Conservation (phyloP, 1,140 invertebrate genomes). For the Cheumatopsyche charites region DNA sequence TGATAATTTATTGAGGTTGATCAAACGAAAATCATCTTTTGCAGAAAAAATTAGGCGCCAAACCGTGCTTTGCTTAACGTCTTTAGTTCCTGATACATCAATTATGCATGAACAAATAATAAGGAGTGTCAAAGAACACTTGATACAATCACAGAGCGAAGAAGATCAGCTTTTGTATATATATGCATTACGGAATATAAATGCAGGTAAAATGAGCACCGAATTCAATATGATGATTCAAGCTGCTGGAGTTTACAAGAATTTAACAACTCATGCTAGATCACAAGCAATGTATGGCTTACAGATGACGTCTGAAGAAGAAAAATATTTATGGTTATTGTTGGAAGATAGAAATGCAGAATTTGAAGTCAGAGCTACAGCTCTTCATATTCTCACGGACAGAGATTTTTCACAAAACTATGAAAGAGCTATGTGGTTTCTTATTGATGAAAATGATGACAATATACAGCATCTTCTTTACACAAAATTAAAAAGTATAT, state of each 20-base stretch:
- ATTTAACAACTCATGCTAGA: conserved; percentile 49
- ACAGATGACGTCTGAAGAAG: conserved; percentile 48
- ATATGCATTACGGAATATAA: conserved; percentile 49
- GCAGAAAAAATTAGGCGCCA: too few species aligned
- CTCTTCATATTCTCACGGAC: conserved; percentile 51
- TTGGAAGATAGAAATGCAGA: conserved; percentile 51
- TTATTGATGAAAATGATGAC: conserved; percentile 53
- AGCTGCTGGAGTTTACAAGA: conserved; percentile 27
- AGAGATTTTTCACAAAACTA: conserved; percentile 49
- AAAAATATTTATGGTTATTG: conserved; percentile 55
- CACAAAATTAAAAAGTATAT: conserved; percentile 54
- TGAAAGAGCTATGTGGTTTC: conserved; percentile 55
- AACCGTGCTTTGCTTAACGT: too few species aligned
- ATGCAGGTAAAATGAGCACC: conserved; percentile 41
- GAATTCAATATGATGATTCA: conserved; percentile 44
- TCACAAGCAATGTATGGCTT: conserved; percentile 51
- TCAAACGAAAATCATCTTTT: too few species aligned
- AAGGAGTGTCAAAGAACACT: conserved; percentile 44
- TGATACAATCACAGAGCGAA: conserved; percentile 44
- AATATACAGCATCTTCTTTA: conserved; percentile 58
- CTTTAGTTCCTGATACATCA: too few species aligned
- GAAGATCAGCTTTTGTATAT: conserved; percentile 46
- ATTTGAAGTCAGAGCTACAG: conserved; percentile 52
- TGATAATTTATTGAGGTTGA: too few species aligned
- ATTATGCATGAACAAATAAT: conserved; percentile 34